phyloP scores from a whole-genome alignment of 1,140 invertebrate species.

The Formica selysi region DNA sequence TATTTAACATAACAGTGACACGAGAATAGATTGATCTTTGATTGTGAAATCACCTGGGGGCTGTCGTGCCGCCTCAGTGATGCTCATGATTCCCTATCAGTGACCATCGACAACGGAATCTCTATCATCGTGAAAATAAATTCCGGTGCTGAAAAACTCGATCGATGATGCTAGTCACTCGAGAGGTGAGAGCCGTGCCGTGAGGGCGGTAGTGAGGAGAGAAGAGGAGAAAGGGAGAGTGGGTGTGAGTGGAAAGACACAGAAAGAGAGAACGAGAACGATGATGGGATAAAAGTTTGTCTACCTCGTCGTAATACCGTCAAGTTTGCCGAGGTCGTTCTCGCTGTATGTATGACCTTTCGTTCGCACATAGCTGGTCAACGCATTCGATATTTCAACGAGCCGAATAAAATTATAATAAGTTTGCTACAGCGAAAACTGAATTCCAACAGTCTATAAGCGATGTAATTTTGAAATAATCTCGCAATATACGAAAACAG shows the following conservation, averaged over 20 bases:
- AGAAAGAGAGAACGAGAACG: slow-evolving; percentile 16
- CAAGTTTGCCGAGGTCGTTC: slow-evolving; percentile 59
- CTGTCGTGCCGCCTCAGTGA: background rate
- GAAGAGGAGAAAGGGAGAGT: background rate
- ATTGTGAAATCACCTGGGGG: background rate
- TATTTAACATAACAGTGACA: background rate
- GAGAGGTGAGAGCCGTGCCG: slow-evolving; percentile 56
- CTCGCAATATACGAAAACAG: background rate
- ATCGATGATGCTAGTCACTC: slow-evolving; percentile 76
- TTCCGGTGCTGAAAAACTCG: slow-evolving; percentile 73
- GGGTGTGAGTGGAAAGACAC: no score
- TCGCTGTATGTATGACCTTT: slow-evolving; percentile 34
- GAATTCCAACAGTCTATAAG: background rate
- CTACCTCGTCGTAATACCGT: slow-evolving; percentile 40
- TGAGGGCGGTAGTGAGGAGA: slow-evolving; percentile 25
- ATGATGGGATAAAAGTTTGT: slow-evolving; percentile 24
- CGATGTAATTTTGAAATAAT: slow-evolving; percentile 9
- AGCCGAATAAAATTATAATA: background rate
- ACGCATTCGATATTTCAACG: background rate
- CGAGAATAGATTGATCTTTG: slow-evolving; percentile 36
- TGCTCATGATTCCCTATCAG: background rate
- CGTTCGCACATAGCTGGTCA: slow-evolving; percentile 29
- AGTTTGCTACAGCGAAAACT: background rate
- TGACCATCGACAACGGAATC: slow-evolving; percentile 5
- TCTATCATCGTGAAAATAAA: slow-evolving; percentile 72